Evolutionary conservation across 2,797 vertebrate species (phyloP).

Genomic region (Glyptemys insculpta): DNA sequence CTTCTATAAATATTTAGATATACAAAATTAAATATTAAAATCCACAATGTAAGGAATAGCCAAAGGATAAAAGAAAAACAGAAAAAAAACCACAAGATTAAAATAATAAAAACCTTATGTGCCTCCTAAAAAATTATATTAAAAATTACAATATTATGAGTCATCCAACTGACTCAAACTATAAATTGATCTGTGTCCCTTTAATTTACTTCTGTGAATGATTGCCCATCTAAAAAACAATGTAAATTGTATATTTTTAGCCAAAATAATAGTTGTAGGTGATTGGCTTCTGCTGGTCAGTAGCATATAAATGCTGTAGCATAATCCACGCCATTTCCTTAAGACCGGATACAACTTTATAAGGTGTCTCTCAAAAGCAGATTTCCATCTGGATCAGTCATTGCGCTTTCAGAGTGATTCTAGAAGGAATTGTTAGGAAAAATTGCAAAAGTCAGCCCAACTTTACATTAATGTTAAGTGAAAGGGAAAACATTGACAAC

Average conservation of each 20-base stretch:
- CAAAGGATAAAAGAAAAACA: conserved; percentile 20
- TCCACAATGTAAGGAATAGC: conserved; percentile 35
- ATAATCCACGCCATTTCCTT: background rate
- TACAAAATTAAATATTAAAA: conserved; percentile 44
- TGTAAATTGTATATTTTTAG: background rate
- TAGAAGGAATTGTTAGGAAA: background rate
- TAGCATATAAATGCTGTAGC: background rate
- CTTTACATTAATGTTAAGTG: background rate
- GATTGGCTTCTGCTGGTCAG: background rate
- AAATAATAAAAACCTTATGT: conserved; percentile 48
- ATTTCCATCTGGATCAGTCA: background rate
- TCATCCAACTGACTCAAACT: conserved; percentile 26
- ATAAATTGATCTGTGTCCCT: background rate
- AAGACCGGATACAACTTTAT: background rate
- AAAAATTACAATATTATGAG: conserved; percentile 34
- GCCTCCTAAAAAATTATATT: background rate
- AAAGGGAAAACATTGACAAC: conserved; percentile 16
- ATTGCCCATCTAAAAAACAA: background rate
- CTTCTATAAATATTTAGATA: conserved; percentile 23
- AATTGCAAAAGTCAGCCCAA: background rate
- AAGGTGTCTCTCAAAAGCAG: background rate
- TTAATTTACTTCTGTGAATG: background rate
- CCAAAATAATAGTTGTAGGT: background rate
- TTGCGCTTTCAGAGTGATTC: background rate
- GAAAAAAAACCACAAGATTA: background rate